Base-by-base conservation (phyloP, 1,140 invertebrate species). In the Rhyacophila brunnea region DNA sequence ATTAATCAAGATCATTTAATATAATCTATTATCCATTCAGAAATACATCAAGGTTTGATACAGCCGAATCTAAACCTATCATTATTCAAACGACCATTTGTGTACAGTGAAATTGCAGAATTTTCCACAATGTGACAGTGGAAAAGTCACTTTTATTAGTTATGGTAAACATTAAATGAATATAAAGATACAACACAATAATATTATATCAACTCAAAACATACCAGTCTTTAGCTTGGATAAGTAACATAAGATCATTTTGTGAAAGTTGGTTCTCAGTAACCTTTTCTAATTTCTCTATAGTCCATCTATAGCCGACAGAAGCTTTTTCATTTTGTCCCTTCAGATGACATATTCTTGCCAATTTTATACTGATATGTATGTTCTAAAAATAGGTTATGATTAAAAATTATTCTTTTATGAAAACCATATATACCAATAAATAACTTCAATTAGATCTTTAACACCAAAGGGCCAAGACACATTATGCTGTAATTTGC, bases 221-320 rank as follows among this genome's bases (percentile, higher is more conserved):
- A 44, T 43, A 65, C 64, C 88, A 92, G 71, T 93, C 89, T 62
- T 88, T 78, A 43, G 82, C 81, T 74, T 93, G 83, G 11, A 86
- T 87, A 68, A 85, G 83, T 4, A 93, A 74, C 44, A 83, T 74
- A 38, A 80, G 68, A 35, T 81, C 80, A 68, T 88, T 81, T 51
- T 83, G 72, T 67, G 80, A 69, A 28, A 68, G 67, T 62, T 81
- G 73, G 32, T 72, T 71, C 45, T 79, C 67, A 32, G 85, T 68
- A 53, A 83, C 81, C 18, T 81, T 75, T 60, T 86, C 70, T 55
- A 92, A 81, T 69, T 86, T 80, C 42, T 86, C 70, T 44, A 92
- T 74, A 74, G 90, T 92, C 80, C 86, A 92, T 54, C 85, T 78
- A 69, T 86, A 93, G 0, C 92, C 92, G 46, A 83, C 66, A 50